A percentile compares a stretch with the other conserved stretches of the same genome.
phyloP scores from a whole-genome alignment of 2,888 invertebrate species.

The Melitaea athalia region DNA sequence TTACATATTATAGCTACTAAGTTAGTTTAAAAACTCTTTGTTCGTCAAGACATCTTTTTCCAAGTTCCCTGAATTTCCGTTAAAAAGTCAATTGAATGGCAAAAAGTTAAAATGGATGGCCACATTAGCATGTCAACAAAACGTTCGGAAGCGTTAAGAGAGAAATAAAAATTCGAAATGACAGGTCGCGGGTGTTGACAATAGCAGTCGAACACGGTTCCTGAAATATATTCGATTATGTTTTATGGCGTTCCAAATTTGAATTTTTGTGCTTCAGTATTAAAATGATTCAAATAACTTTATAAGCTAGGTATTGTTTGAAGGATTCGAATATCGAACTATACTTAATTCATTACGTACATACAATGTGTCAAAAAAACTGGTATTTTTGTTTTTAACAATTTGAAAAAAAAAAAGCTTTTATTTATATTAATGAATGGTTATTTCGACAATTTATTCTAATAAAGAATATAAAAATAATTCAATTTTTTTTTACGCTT shows the following conservation, averaged over 20 bases:
- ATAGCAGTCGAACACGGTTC: slow-evolving; percentile 59
- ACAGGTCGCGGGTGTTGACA: slow-evolving; percentile 72
- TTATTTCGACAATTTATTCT: too few relatives aligned
- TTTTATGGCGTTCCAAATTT: slow-evolving; percentile 69
- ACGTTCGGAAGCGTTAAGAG: slow-evolving; percentile 54
- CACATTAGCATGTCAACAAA: slow-evolving; percentile 66
- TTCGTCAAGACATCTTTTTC: not conserved
- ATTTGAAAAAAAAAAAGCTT: too few relatives aligned
- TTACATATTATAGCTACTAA: not conserved
- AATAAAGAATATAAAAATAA: too few relatives aligned
- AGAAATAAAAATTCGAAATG: slow-evolving; percentile 72
- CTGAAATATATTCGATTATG: slow-evolving; percentile 77
- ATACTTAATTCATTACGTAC: not conserved
- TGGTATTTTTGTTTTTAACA: too few relatives aligned
- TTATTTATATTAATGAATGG: too few relatives aligned
- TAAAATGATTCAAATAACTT: not conserved
- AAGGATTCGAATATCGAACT: not conserved
- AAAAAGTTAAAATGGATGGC: slow-evolving; percentile 61
- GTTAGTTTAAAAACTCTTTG: not conserved
- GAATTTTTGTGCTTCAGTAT: slow-evolving; percentile 31
- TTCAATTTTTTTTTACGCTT: too few relatives aligned
- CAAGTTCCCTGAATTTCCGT: not conserved
- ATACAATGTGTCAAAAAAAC: too few relatives aligned
- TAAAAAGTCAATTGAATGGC: slow-evolving; percentile 7
- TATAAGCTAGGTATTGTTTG: not conserved